A percentile compares a stretch with the other conserved stretches of the same genome.
Conservation (phyloP, 2,888 invertebrate species). For the Vanessa cardui region DNA sequence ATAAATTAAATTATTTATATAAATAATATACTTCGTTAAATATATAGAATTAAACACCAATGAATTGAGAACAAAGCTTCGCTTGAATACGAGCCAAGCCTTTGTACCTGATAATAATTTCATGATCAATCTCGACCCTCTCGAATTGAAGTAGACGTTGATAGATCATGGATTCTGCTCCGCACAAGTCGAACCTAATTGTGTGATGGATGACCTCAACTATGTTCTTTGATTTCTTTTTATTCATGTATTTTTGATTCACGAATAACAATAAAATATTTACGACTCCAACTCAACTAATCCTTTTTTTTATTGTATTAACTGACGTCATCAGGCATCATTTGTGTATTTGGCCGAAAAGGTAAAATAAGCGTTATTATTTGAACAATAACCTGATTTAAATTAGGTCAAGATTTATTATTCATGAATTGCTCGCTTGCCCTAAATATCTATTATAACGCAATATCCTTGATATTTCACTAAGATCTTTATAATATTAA, state of each 20-base stretch:
- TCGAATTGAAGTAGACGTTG: constrained; percentile 50
- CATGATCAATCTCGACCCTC: constrained; percentile 54
- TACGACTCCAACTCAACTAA: too few species aligned
- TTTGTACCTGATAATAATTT: constrained; percentile 47
- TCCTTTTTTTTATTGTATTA: too few species aligned
- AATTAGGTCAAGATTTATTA: constrained; percentile 46
- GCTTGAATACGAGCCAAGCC: constrained; percentile 36
- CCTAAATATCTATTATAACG: constrained; percentile 45
- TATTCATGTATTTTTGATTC: constrained; percentile 4
- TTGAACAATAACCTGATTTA: constrained; percentile 25
- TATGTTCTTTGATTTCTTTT: constrained; percentile 26
- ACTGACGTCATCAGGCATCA: too few species aligned
- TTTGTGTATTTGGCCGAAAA: not conserved
- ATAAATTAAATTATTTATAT: too few species aligned
- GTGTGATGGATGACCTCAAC: constrained; percentile 49
- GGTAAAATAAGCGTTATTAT: constrained; percentile 12
- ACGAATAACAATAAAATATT: not conserved
- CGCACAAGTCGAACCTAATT: constrained; percentile 48
- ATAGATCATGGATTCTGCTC: constrained; percentile 50
- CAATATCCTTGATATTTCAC: constrained; percentile 40
- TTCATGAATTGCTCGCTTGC: constrained; percentile 48
- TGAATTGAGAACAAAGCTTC: constrained; percentile 33
- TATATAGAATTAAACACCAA: constrained; percentile 26
- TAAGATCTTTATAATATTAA: constrained; percentile 7
- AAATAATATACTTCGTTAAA: constrained; percentile 10